Evolutionary conservation across 2,888 invertebrate genomes (phyloP).

Genomic region (Drosophila acutilabella): DNA sequence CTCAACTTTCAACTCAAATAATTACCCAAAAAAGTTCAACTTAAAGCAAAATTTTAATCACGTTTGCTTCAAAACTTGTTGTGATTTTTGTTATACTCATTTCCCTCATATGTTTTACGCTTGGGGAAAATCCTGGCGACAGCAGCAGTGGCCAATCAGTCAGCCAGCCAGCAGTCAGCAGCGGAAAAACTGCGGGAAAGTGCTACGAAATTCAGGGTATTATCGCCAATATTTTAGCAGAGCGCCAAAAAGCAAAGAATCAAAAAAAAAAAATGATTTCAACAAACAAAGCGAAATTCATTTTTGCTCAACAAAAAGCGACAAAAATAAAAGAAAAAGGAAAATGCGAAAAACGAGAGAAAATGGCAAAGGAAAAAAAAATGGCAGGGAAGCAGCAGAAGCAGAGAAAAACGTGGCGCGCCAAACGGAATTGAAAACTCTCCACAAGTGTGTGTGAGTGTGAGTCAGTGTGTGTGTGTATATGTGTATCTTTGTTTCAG

Average conservation of each 20-base stretch:
- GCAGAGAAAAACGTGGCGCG: slow-evolving; percentile 65
- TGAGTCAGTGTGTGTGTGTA: slow-evolving; percentile 34
- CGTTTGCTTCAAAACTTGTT: slow-evolving; percentile 50
- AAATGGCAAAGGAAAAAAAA: slow-evolving; percentile 25
- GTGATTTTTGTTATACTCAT: slow-evolving; percentile 63
- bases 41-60: slow-evolving; percentile 30
- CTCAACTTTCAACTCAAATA: not conserved
- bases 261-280: slow-evolving; percentile 59
- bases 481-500: slow-evolving; percentile 42
- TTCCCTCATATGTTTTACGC: not conserved
- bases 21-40: not conserved
- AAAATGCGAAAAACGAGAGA: slow-evolving; percentile 32
- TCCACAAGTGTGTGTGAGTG: slow-evolving; percentile 31
- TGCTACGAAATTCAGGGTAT: not conserved
- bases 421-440: slow-evolving; percentile 81
- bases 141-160: slow-evolving; percentile 68
- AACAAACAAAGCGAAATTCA: slow-evolving; percentile 78
- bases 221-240: slow-evolving; percentile 68
- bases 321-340: slow-evolving; percentile 15
- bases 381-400: slow-evolving; percentile 14
- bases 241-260: not conserved
- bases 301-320: slow-evolving; percentile 47
- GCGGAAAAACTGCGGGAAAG: not conserved
- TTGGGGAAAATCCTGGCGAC: slow-evolving; percentile 44
- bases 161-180: slow-evolving; percentile 31